These are phyloP conservation scores for Brachyopa scutellaris DNA, from an alignment of 2,888 invertebrate genomes.

Conservation along the genomic window DNA sequence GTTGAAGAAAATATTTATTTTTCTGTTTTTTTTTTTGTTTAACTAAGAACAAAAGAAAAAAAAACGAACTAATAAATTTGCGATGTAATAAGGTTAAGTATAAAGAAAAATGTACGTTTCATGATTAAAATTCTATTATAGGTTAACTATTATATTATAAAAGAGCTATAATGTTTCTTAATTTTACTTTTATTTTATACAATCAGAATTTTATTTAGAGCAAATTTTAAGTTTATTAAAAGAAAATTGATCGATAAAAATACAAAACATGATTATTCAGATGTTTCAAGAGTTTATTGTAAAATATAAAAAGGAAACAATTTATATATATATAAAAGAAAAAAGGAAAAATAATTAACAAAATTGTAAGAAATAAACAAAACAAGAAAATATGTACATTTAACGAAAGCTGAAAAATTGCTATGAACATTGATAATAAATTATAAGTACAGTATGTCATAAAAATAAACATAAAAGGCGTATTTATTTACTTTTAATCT, in stretches of 20 bases:
- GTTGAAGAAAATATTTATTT: slow-evolving; percentile 35
- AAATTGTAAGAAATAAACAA: slow-evolving; percentile 5
- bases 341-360: no score
- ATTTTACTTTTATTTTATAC: slow-evolving; percentile 13
- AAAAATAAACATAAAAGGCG: neutral
- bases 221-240: slow-evolving; percentile 10
- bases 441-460: slow-evolving; percentile 59
- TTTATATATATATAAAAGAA: slow-evolving; percentile 31
- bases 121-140: slow-evolving; percentile 5
- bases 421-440: slow-evolving; percentile 63
- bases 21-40: neutral
- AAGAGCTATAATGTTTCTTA: neutral
- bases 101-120: neutral
- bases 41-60: neutral
- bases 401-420: slow-evolving; percentile 57
- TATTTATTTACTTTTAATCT: no score
- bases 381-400: slow-evolving; percentile 56
- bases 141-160: slow-evolving; percentile 10
- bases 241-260: slow-evolving; percentile 14
- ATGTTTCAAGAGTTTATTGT: slow-evolving; percentile 58
- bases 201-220: slow-evolving; percentile 22
- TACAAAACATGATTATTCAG: slow-evolving; percentile 22
- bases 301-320: slow-evolving; percentile 37
- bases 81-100: neutral
- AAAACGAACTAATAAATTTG: neutral